phyloP scores from a whole-genome alignment of 2,113 vertebrate species.

The Artemisiospiza belli region DNA sequence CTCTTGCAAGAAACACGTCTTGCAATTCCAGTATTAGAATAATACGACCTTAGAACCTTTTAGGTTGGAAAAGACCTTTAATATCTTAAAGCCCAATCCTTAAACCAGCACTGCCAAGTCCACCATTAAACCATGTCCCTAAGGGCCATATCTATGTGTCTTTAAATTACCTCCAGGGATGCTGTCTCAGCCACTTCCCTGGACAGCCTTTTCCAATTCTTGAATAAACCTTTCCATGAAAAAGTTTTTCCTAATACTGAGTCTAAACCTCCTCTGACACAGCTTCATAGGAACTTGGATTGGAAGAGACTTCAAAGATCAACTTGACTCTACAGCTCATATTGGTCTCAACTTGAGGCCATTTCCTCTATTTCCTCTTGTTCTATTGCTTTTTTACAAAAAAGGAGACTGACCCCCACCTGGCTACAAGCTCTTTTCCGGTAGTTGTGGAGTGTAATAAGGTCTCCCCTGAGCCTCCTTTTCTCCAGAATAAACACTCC shows the following conservation, averaged over 20 bases:
- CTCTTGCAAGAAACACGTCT: background rate
- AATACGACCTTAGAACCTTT: background rate
- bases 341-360: background rate
- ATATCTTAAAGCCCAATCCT: background rate
- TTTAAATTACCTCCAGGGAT: background rate
- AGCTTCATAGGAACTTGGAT: background rate
- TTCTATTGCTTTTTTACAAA: background rate
- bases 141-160: background rate
- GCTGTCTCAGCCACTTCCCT: background rate
- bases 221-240: background rate
- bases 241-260: background rate
- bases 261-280: background rate
- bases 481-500: background rate
- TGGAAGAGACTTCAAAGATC: background rate
- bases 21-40: background rate
- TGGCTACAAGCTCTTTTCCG: background rate
- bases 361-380: background rate
- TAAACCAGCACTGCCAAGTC: background rate
- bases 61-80: background rate
- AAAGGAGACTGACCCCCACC: background rate
- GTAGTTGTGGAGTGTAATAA: background rate
- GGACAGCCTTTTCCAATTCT: background rate
- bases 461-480: background rate
- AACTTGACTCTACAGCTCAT: background rate
- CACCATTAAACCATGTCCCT: background rate